These are phyloP conservation scores for Gasteruption jaculator DNA, from an alignment of 2,888 invertebrate species.

Conservation along the genomic window DNA sequence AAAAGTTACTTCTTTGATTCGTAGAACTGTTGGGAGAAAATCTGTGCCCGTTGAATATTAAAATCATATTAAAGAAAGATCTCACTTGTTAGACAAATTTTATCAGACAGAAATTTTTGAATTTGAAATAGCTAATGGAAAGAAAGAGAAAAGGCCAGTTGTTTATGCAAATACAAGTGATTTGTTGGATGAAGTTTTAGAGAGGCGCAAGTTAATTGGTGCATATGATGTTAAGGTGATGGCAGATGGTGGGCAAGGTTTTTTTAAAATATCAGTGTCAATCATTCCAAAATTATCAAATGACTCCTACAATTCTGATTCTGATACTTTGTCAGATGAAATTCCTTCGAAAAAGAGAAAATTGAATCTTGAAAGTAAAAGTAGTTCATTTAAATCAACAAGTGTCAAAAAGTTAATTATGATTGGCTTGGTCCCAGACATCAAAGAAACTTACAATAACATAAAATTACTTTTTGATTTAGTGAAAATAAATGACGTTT, in stretches of 20 bases:
- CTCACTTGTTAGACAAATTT: background rate
- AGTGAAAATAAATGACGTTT: conserved; percentile 12
- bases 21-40: background rate
- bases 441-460: conserved; percentile 13
- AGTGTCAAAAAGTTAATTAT: conserved; percentile 15
- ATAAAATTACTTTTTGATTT: conserved; percentile 9
- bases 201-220: conserved; percentile 8
- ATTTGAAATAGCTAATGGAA: background rate
- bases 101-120: background rate
- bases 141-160: conserved; percentile 1
- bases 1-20: conserved; percentile 3
- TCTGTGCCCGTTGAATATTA: background rate
- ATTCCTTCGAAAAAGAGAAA: conserved; percentile 5
- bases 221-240: conserved; percentile 12
- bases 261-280: conserved; percentile 15
- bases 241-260: conserved; percentile 17
- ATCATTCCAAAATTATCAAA: conserved; percentile 13
- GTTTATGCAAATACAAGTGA: conserved; percentile 10
- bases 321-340: conserved; percentile 3
- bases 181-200: conserved; percentile 9
- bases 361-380: conserved; percentile 11
- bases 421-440: conserved; percentile 15
- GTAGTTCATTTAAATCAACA: conserved; percentile 5
- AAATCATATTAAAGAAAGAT: background rate
- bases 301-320: conserved; percentile 9